These are phyloP conservation scores for Halcyon leucocephala DNA, from an alignment of 2,797 vertebrate species.

Conservation along the genomic window DNA sequence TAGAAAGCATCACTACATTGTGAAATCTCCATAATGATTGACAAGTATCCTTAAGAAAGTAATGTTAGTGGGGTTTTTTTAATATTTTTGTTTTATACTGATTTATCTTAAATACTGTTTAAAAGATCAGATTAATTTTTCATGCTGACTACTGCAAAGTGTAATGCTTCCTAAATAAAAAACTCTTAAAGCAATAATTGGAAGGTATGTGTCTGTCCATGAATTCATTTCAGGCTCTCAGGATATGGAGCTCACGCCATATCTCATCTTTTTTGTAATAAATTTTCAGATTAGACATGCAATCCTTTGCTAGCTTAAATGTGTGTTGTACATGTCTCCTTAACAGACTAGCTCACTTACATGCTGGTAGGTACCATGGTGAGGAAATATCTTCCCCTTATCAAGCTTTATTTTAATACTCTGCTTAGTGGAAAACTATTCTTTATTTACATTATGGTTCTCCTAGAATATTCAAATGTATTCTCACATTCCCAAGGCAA, in stretches of 20 bases:
- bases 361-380: not conserved
- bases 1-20: not conserved
- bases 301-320: not conserved
- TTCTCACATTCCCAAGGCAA: conserved; percentile 44
- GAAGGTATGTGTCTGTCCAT: not conserved
- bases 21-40: not conserved
- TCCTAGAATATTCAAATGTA: conserved; percentile 12
- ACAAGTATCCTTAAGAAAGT: not conserved
- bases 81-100: not conserved
- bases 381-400: not conserved
- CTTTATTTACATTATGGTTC: not conserved
- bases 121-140: not conserved
- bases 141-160: not conserved
- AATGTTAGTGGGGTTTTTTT: not conserved
- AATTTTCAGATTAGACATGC: not conserved
- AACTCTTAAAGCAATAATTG: not conserved
- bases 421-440: not conserved
- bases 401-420: not conserved
- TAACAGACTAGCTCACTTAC: not conserved
- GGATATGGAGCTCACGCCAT: not conserved
- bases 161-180: not conserved
- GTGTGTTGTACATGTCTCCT: not conserved
- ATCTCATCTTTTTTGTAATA: not conserved
- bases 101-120: not conserved
- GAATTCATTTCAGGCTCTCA: not conserved